Evolutionary conservation across 37 sponge, comb jelly and placozoan genomes (phyloP).

Genomic region (Cliona cf. orientalis): DNA sequence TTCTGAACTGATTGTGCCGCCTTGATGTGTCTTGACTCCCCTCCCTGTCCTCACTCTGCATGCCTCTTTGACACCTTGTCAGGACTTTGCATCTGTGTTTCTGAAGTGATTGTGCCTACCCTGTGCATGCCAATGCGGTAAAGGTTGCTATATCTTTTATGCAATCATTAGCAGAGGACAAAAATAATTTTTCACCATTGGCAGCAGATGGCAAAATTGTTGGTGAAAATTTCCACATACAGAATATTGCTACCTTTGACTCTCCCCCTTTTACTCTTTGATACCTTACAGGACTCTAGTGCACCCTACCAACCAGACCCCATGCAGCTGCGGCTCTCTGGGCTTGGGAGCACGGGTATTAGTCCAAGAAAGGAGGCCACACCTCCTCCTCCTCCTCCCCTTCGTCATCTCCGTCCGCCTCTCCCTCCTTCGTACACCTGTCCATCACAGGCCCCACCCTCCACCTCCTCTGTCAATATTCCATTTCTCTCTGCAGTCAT

Average conservation of each 20-base stretch:
- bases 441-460: too few relatives aligned
- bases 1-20: background rate
- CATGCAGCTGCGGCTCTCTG: constrained; percentile 9
- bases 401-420: constrained; percentile 8
- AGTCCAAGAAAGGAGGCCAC: background rate
- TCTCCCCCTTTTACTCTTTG: background rate
- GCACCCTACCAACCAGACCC: constrained; percentile 24
- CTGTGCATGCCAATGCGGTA: too few relatives aligned
- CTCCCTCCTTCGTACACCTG: background rate
- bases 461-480: too few relatives aligned
- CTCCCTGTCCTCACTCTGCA: background rate
- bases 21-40: constrained; percentile 1
- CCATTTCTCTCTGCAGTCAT: too few relatives aligned
- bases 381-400: constrained; percentile 27
- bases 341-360: constrained; percentile 2
- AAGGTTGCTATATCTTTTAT: too few relatives aligned
- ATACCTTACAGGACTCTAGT: constrained; percentile 12
- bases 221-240: background rate
- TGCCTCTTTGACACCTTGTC: background rate
- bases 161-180: background rate
- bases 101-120: too few relatives aligned
- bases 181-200: background rate
- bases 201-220: too few relatives aligned
- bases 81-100: background rate
- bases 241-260: background rate